Evolutionary conservation across 1,140 invertebrate genomes (phyloP).

Genomic region (Conus ventricosus): DNA sequence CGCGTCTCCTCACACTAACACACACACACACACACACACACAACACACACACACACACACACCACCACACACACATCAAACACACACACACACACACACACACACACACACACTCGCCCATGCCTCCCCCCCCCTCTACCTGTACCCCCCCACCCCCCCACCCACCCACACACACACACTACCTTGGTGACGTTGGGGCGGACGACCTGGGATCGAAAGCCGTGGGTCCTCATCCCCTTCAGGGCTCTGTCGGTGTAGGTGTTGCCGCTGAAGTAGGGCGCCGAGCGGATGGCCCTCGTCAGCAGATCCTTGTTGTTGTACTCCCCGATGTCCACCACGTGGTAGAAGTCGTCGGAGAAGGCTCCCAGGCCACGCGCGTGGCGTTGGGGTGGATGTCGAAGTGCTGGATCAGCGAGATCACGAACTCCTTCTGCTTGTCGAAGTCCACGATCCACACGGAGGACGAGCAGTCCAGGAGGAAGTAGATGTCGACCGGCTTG

Average conservation of each 20-base stretch:
- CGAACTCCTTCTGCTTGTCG: conserved; percentile 56
- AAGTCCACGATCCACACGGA: conserved; percentile 57
- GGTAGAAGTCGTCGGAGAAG: conserved; percentile 50
- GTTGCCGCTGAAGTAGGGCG: conserved; percentile 38
- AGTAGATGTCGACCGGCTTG: conserved; percentile 60
- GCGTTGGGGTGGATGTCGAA: conserved; percentile 55
- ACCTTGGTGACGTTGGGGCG: conserved; percentile 21
- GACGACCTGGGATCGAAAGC: conserved; percentile 16
- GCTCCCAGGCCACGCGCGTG: conserved; percentile 59
- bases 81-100: no score
- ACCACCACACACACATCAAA: no score
- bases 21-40: no score
- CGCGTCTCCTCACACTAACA: no score
- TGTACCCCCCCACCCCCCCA: no score
- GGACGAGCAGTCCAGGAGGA: conserved; percentile 58
- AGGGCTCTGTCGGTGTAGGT: conserved; percentile 40
- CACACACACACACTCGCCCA: neutral
- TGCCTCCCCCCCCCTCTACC: no score
- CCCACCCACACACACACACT: no score
- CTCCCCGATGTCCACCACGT: conserved; percentile 51
- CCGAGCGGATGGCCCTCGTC: conserved; percentile 10
- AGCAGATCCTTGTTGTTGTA: conserved; percentile 20
- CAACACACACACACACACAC: no score
- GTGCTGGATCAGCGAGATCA: conserved; percentile 51
- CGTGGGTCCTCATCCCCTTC: conserved; percentile 28